Evolutionary conservation across 2,888 invertebrate genomes (phyloP).

Genomic region (Tipula helvola): DNA sequence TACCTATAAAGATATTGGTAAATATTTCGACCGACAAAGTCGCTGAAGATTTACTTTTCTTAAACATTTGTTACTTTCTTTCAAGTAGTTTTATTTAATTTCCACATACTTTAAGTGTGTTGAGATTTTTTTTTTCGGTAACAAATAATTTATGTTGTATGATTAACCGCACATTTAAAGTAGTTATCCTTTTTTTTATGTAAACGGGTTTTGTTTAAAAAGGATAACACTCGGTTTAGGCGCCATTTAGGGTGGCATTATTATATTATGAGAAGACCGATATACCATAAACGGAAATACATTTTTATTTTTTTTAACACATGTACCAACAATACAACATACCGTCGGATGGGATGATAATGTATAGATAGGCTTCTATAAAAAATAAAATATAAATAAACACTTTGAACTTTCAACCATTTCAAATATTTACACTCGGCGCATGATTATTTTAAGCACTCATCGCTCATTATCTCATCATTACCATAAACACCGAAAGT

Average conservation of each 20-base stretch:
- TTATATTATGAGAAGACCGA: neutral
- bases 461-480: neutral
- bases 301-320: neutral
- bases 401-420: neutral
- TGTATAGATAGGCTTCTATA: neutral
- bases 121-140: neutral
- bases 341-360: neutral
- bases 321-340: neutral
- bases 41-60: neutral
- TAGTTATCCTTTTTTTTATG: neutral
- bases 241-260: neutral
- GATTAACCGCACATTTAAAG: neutral
- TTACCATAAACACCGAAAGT: neutral
- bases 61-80: neutral
- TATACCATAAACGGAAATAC: neutral
- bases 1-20: neutral
- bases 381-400: neutral
- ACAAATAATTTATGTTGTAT: neutral
- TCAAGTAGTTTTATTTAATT: neutral
- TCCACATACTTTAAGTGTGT: neutral
- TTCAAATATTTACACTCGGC: neutral
- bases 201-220: neutral
- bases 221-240: neutral
- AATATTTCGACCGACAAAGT: neutral
- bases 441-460: neutral